Conservation (phyloP, 2,113 vertebrate species). For the Pleuronectes platessa region DNA sequence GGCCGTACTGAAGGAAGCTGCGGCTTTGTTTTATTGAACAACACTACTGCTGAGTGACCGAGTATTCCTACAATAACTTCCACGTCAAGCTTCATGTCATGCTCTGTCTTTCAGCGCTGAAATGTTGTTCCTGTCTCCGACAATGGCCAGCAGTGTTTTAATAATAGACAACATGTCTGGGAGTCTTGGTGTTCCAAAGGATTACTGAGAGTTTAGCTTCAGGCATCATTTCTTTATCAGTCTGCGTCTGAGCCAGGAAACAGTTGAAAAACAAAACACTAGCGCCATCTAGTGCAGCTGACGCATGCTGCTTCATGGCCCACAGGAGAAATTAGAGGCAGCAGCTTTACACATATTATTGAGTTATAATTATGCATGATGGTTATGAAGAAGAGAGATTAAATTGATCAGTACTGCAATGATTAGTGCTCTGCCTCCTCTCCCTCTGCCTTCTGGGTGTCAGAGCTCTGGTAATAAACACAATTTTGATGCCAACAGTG, state of each 20-base stretch:
- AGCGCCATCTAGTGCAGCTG: constrained; percentile 63
- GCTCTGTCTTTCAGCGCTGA: constrained; percentile 30
- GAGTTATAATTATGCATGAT: neutral
- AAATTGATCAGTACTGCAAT: neutral
- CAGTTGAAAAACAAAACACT: neutral
- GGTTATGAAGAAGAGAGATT: neutral
- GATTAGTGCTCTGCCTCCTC: neutral
- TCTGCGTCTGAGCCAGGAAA: neutral
- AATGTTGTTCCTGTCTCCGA: constrained; percentile 23
- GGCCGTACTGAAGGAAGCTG: constrained; percentile 39
- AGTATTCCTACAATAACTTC: constrained; percentile 19
- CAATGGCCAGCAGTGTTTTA: constrained; percentile 20
- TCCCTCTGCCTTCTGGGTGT: too few relatives aligned
- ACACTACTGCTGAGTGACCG: constrained; percentile 8
- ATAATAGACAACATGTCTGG: constrained; percentile 23
- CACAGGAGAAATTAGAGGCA: neutral
- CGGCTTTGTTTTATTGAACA: constrained; percentile 34
- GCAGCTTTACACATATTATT: neutral
- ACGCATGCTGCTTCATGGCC: neutral
- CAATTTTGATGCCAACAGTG: too few relatives aligned
- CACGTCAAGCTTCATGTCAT: constrained; percentile 51
- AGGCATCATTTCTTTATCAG: constrained; percentile 21
- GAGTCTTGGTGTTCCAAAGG: constrained; percentile 29
- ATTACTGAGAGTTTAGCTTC: constrained; percentile 49
- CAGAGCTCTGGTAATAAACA: neutral